Evolutionary conservation across 2,113 vertebrate species (phyloP).

Genomic region (Entomyzon cyanotis): DNA sequence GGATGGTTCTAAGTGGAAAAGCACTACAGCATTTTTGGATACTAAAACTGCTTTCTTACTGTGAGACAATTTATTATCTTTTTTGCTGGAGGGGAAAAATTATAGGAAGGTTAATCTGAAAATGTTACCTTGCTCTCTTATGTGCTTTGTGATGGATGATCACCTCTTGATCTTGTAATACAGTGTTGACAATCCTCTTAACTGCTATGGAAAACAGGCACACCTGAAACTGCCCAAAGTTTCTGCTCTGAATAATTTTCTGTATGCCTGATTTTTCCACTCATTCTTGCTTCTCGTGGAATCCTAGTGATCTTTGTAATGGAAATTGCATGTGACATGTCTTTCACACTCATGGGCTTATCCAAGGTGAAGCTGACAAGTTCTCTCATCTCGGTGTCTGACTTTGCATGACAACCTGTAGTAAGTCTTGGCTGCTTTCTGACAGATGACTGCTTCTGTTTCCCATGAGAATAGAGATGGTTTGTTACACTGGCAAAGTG

Average conservation of each 20-base stretch:
- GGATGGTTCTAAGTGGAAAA: background rate
- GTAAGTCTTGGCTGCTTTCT: background rate
- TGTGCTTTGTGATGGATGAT: background rate
- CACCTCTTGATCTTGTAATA: background rate
- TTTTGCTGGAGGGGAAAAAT: background rate
- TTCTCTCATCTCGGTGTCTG: constrained; percentile 11
- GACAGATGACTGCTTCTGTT: background rate
- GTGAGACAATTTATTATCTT: background rate
- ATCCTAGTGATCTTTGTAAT: background rate
- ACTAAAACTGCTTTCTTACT: background rate
- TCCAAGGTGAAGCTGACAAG: constrained; percentile 30
- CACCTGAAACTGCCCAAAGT: background rate
- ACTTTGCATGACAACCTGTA: background rate
- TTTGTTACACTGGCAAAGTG: background rate
- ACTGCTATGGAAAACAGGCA: background rate
- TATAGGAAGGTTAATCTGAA: background rate
- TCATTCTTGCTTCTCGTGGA: background rate
- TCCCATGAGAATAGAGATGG: background rate
- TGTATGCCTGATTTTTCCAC: background rate
- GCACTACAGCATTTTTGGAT: background rate
- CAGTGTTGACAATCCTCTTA: background rate
- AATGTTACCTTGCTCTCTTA: background rate
- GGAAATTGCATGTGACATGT: constrained; percentile 33
- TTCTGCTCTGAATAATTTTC: background rate
- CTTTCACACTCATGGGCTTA: constrained; percentile 59